phyloP scores from a whole-genome alignment of 2,113 vertebrate genomes.

The Microcebus lehilahytsara region DNA sequence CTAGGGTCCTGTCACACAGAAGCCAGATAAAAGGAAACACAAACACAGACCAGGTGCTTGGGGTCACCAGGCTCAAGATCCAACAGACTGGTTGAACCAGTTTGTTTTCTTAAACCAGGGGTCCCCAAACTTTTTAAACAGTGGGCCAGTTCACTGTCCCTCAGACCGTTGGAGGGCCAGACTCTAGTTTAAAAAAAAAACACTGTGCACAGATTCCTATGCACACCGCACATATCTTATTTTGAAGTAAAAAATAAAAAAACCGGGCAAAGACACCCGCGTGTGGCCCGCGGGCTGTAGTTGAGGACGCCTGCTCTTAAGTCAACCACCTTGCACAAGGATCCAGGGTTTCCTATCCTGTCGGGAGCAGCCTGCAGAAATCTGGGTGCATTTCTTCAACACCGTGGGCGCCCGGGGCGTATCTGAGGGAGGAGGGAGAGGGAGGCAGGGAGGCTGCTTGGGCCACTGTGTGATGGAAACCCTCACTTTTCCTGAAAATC shows the following conservation, averaged over 20 bases:
- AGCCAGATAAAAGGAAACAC: background rate
- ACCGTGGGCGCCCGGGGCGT: background rate
- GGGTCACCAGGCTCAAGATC: background rate
- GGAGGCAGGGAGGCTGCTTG: background rate
- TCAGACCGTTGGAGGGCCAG: too few species aligned
- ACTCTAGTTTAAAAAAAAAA: too few species aligned
- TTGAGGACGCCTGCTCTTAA: background rate
- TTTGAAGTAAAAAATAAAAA: too few species aligned
- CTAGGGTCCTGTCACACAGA: background rate
- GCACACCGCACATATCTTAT: too few species aligned
- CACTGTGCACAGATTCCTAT: too few species aligned
- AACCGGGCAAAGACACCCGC: too few species aligned
- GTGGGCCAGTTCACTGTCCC: too few species aligned
- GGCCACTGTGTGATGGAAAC: background rate
- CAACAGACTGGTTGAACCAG: background rate
- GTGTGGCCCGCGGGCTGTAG: too few species aligned
- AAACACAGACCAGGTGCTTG: background rate
- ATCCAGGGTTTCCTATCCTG: background rate
- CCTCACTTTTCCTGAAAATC: background rate
- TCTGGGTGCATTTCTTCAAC: background rate
- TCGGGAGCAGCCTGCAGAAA: background rate
- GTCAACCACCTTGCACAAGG: background rate
- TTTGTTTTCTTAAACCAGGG: slow-evolving; percentile 28
- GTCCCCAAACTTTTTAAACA: too few species aligned
- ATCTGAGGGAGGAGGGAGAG: background rate